phyloP scores from a whole-genome alignment of 2,797 vertebrate species.

The Sebastes miniatus region DNA sequence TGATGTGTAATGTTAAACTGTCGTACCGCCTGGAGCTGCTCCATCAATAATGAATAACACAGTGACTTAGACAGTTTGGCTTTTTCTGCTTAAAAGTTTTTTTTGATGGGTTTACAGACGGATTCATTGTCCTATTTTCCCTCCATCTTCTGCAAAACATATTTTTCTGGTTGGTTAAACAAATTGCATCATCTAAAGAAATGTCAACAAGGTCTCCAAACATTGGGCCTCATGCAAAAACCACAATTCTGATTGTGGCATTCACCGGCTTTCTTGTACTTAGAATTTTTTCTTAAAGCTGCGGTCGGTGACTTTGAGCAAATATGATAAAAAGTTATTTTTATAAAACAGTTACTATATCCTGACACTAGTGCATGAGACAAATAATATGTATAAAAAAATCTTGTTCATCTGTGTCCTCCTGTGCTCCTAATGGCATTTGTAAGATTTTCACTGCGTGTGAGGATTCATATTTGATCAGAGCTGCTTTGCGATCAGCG shows the following conservation, averaged over 20 bases:
- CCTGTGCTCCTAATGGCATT: no score
- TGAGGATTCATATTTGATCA: no score
- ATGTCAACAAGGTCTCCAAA: neutral
- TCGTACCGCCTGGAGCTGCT: neutral
- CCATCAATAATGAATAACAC: constrained; percentile 4
- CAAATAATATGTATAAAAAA: no score
- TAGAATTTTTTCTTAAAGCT: no score
- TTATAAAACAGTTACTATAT: no score
- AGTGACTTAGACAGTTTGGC: neutral
- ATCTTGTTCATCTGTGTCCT: no score
- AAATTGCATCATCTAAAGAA: neutral
- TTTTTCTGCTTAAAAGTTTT: neutral
- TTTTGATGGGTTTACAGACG: neutral
- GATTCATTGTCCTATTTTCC: neutral
- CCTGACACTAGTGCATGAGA: no score
- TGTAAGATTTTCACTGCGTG: no score
- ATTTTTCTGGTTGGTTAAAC: neutral
- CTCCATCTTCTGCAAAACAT: neutral
- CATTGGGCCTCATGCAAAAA: neutral
- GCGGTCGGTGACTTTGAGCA: no score
- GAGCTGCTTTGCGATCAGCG: no score
- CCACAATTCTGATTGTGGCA: neutral
- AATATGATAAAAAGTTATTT: no score
- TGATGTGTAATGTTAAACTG: constrained; percentile 3
- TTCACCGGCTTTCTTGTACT: neutral